phyloP scores from a whole-genome alignment of 2,113 vertebrate species.

The Halcyon malimbica region DNA sequence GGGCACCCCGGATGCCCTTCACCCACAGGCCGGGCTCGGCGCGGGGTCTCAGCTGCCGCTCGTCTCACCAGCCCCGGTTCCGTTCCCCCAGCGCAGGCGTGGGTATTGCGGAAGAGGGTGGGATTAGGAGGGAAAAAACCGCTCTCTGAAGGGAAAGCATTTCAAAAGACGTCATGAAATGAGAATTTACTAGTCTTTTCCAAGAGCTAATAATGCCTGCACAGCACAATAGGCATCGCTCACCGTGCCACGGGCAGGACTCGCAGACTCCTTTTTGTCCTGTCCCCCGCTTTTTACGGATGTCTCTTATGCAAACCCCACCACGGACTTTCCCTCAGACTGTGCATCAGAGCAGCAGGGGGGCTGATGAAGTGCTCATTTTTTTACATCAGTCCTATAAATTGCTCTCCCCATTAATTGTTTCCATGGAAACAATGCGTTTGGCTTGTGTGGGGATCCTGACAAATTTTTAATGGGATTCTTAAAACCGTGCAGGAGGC shows the following conservation, averaged over 20 bases:
- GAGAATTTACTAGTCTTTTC: constrained; percentile 49
- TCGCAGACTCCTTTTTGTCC: constrained; percentile 31
- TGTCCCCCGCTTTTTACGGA: neutral
- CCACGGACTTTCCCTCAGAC: constrained; percentile 40
- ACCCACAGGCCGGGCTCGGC: neutral
- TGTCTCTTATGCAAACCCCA: constrained; percentile 26
- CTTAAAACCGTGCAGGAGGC: constrained; percentile 67
- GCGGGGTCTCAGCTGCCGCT: neutral
- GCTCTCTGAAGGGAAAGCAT: constrained; percentile 36
- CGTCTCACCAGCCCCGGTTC: neutral
- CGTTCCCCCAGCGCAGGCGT: neutral
- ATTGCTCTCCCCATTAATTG: constrained; percentile 84
- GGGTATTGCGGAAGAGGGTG: neutral
- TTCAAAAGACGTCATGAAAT: constrained; percentile 44
- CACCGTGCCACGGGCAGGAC: constrained; percentile 37
- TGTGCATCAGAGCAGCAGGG: constrained; percentile 73
- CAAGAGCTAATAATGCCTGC: constrained; percentile 44
- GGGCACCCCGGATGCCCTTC: neutral
- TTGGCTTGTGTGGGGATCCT: constrained; percentile 74
- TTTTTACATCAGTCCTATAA: constrained; percentile 82
- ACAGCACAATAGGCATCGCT: constrained; percentile 51
- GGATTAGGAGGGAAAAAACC: neutral
- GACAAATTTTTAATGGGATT: constrained; percentile 76
- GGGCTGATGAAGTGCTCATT: constrained; percentile 75
- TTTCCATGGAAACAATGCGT: constrained; percentile 84